phyloP scores from a whole-genome alignment of 2,888 invertebrate genomes.

The Lochmaea capreae region DNA sequence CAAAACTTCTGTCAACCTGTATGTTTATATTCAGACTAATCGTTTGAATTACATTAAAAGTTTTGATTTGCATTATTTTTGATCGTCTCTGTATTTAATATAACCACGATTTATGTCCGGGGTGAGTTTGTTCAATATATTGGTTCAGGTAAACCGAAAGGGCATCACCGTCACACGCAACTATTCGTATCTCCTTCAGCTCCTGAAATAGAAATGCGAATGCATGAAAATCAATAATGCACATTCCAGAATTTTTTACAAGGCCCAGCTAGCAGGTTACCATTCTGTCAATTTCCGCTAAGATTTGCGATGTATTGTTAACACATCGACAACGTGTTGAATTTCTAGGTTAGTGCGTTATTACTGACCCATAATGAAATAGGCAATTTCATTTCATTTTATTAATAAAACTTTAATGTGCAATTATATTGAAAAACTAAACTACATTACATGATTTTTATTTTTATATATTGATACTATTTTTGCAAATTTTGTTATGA shows the following conservation, averaged over 20 bases:
- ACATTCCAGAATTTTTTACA: constrained; percentile 10
- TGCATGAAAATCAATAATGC: constrained; percentile 12
- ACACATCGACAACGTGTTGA: background rate
- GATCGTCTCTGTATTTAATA: too few species aligned
- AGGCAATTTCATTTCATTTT: too few species aligned
- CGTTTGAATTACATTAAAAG: too few species aligned
- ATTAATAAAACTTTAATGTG: too few species aligned
- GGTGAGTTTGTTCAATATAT: background rate
- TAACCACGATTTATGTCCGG: background rate
- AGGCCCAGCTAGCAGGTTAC: background rate
- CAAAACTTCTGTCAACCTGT: too few species aligned
- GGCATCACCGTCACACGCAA: background rate
- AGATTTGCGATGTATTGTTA: constrained; percentile 1
- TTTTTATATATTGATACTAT: too few species aligned
- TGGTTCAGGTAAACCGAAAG: background rate
- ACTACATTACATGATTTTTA: too few species aligned
- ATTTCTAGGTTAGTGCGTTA: background rate
- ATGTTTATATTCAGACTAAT: too few species aligned
- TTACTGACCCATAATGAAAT: background rate
- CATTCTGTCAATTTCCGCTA: background rate
- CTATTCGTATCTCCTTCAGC: background rate
- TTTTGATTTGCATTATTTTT: too few species aligned
- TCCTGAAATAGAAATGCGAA: constrained; percentile 18
- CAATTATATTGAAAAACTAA: too few species aligned
- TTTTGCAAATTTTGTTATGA: too few species aligned